Base-by-base conservation (phyloP, 2,797 vertebrate genomes). In the Microctenopoma stevenorrisi region DNA sequence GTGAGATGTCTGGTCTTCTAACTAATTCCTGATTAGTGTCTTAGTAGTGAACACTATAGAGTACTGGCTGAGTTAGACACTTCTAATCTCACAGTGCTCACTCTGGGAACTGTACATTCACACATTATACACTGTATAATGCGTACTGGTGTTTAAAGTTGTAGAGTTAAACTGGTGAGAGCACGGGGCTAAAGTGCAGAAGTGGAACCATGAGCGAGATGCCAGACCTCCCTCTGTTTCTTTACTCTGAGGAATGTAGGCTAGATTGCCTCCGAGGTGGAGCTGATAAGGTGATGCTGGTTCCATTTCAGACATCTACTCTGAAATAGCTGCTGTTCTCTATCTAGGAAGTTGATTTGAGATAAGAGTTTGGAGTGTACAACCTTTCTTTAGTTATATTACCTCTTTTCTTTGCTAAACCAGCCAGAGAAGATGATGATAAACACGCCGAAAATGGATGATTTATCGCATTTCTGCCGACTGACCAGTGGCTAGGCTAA, bases 221-320 rank as follows among this genome's bases (percentile, higher is more conserved):
- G 44, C 18, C 35, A 53, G 25, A 28, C 35, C 30, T 69, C 54
- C 42, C 28, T 59, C 25, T 40, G 22, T 72, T 69, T 65, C 54
- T 53, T 74, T 33, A 48, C 68, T 56, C 38, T 43, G 44, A 77
- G 81, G 81, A 78, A 84, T 87, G 72, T 54, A 15, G 60, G 62
- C 25, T 22, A 60, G 66, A 80, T 85, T 50, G 43, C 47, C 61
- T 49, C 38, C 57, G 49, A 71, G 65, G 66, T 64, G 63, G 10
- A 64, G 3, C 64, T 80, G 82, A 85, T 84, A 79, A 85, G 78
- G 25, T 48, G 28, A 56, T 25, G 11, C 16, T 28, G 51, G 51
- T 64, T n/a, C 74, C 50, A 30, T 28, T 22, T 56, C 30, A 35
- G 35, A 59, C 48, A 44, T 64, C 55, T 37, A n/a, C 64, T 38